These are phyloP conservation scores for Mantis religiosa DNA, from an alignment of 2,888 invertebrate genomes.

Conservation along the genomic window DNA sequence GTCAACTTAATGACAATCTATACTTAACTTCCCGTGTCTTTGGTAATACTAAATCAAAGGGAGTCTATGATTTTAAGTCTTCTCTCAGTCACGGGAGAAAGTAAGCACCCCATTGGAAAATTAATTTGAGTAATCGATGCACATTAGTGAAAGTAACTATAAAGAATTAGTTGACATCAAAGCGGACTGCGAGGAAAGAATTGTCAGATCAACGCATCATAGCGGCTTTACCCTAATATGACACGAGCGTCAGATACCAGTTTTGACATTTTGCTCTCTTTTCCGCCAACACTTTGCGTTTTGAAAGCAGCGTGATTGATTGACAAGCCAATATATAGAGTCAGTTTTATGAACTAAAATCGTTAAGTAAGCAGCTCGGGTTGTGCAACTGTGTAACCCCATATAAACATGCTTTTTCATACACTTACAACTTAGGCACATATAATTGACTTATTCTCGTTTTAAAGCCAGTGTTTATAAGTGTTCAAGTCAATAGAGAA, in stretches of 20 bases:
- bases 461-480: too few relatives aligned
- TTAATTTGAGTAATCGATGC: background rate
- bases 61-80: too few relatives aligned
- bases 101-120: background rate
- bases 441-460: background rate
- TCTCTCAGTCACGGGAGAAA: too few relatives aligned
- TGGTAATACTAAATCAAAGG: too few relatives aligned
- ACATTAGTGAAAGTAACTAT: background rate
- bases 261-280: constrained; percentile 4
- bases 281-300: constrained; percentile 1
- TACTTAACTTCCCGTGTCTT: too few relatives aligned
- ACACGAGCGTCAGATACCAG: background rate
- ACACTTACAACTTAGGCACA: background rate
- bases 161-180: background rate
- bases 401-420: background rate
- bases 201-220: background rate
- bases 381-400: background rate
- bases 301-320: background rate
- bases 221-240: background rate
- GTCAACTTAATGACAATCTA: too few relatives aligned
- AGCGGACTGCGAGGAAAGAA: background rate
- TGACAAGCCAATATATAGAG: constrained; percentile 1
- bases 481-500: too few relatives aligned
- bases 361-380: background rate
- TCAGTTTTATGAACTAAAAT: constrained; percentile 13